phyloP scores from a whole-genome alignment of 2,113 vertebrate species.

The Tychaedon coryphoeus region DNA sequence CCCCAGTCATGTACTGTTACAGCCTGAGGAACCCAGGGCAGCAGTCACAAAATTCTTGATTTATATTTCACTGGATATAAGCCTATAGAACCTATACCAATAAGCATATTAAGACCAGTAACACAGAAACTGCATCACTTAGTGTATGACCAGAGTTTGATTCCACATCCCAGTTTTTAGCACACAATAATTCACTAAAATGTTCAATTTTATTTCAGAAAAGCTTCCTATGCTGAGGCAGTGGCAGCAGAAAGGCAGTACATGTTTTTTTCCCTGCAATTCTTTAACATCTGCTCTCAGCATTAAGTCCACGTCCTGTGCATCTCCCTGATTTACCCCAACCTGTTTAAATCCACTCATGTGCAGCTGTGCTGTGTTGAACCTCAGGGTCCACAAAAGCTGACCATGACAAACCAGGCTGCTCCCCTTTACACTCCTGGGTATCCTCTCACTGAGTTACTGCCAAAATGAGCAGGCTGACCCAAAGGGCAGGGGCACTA shows the following conservation, averaged over 20 bases:
- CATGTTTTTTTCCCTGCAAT: not conserved
- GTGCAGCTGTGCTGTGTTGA: fast-evolving
- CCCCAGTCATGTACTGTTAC: fast-evolving
- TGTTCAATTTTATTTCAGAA: not conserved
- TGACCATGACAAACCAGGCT: not conserved
- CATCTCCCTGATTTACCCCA: not conserved
- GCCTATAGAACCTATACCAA: not conserved
- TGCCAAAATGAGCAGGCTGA: not conserved
- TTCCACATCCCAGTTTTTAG: not conserved
- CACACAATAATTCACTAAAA: not conserved
- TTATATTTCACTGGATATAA: not conserved
- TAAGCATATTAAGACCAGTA: not conserved
- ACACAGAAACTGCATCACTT: not conserved
- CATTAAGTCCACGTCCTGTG: not conserved
- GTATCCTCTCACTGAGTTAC: not conserved
- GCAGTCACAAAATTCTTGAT: not conserved
- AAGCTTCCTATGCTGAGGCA: not conserved
- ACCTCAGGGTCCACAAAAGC: not conserved
- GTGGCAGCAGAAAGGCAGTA: not conserved
- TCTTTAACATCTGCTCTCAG: not conserved
- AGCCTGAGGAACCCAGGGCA: not conserved
- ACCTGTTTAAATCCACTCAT: not conserved
- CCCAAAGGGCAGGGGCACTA: not conserved
- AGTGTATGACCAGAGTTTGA: not conserved
- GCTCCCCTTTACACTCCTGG: not conserved